These are phyloP conservation scores for Melanotaenia nigrans DNA, from an alignment of 2,797 vertebrate species.

Conservation along the genomic window DNA sequence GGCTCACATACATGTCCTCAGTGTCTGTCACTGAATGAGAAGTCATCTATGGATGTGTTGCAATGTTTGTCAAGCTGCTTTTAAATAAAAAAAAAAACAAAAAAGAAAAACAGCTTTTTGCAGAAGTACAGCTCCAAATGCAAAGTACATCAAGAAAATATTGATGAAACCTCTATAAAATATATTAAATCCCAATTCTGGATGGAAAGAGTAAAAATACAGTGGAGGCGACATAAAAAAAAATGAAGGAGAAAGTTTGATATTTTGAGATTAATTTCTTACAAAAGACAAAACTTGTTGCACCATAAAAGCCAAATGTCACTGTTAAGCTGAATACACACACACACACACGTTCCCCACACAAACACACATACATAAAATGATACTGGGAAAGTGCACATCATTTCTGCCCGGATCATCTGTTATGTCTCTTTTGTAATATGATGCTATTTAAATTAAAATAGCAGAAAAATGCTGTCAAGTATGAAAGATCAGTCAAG, in stretches of 20 bases:
- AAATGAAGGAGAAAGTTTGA: constrained; percentile 55
- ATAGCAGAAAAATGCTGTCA: constrained; percentile 80
- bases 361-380: constrained; percentile 40
- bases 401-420: constrained; percentile 68
- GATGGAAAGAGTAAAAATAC: constrained; percentile 74
- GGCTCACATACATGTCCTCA: constrained; percentile 51
- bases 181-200: constrained; percentile 71
- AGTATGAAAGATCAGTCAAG: constrained; percentile 85
- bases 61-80: constrained; percentile 46
- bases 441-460: constrained; percentile 66
- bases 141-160: constrained; percentile 59
- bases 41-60: constrained; percentile 51
- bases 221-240: constrained; percentile 74
- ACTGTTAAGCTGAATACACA: constrained; percentile 45
- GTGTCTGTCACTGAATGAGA: constrained; percentile 50
- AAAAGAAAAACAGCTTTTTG: constrained; percentile 46
- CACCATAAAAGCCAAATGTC: constrained; percentile 67
- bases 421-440: constrained; percentile 58
- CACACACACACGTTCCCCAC: constrained; percentile 13
- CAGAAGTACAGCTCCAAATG: constrained; percentile 63
- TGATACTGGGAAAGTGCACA: constrained; percentile 81
- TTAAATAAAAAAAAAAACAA: constrained; percentile 13
- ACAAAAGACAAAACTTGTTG: constrained; percentile 70
- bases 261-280: constrained; percentile 61
- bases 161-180: constrained; percentile 64